Conservation (phyloP, 2,888 invertebrate species). For the Osedax frankpressi region DNA sequence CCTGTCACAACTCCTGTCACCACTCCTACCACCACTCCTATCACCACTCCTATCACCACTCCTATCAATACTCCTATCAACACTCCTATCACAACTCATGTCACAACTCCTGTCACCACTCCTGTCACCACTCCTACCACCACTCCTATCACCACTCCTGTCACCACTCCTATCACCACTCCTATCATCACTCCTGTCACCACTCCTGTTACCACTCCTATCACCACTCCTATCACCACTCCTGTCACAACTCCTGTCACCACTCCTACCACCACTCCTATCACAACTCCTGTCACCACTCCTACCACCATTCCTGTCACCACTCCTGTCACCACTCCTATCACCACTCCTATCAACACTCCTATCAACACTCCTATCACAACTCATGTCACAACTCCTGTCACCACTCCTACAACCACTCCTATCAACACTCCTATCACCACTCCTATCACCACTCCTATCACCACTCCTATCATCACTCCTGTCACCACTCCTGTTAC, state of each 20-base stretch:
- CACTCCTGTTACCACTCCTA: too few relatives aligned
- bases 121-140: not conserved
- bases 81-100: not conserved
- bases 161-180: too few relatives aligned
- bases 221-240: too few relatives aligned
- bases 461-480: not conserved
- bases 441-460: not conserved
- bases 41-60: slow-evolving; percentile 24
- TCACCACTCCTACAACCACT: not conserved
- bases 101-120: not conserved
- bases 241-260: not conserved
- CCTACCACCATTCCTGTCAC: not conserved
- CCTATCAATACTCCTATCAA: not conserved
- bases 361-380: not conserved
- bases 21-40: slow-evolving; percentile 25
- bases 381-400: not conserved
- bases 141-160: too few relatives aligned
- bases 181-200: too few relatives aligned
- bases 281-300: not conserved
- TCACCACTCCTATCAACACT: not conserved
- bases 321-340: not conserved
- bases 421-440: not conserved
- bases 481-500: not conserved
- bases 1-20: not conserved
- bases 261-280: not conserved